Evolutionary conservation across 2,113 vertebrate genomes (phyloP).

Genomic region (Macroglossus sobrinus): DNA sequence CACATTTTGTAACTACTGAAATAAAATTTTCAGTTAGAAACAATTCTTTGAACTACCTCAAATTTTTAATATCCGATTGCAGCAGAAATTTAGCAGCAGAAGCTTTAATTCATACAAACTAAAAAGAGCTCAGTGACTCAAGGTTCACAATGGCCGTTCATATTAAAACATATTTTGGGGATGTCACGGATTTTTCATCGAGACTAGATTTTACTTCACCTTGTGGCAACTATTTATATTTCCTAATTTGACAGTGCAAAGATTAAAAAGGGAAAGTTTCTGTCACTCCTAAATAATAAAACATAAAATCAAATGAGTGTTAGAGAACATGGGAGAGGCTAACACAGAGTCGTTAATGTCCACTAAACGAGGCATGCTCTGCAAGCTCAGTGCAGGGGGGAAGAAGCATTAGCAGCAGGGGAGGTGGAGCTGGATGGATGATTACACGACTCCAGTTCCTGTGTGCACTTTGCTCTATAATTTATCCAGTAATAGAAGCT

Average conservation of each 20-base stretch:
- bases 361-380: not conserved
- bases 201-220: not conserved
- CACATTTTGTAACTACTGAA: not conserved
- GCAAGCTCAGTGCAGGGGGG: not conserved
- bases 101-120: not conserved
- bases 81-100: not conserved
- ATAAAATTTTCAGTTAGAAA: not conserved
- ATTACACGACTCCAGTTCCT: not conserved
- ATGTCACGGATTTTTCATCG: not conserved
- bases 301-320: not conserved
- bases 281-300: slow-evolving; percentile 16
- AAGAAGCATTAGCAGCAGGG: not conserved
- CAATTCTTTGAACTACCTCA: not conserved
- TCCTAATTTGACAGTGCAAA: not conserved
- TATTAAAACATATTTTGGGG: not conserved
- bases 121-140: not conserved
- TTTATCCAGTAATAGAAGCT: slow-evolving; percentile 5
- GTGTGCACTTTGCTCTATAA: not conserved
- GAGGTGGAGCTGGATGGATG: not conserved
- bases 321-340: not conserved
- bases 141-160: not conserved
- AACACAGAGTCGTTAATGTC: not conserved
- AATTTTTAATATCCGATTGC: not conserved
- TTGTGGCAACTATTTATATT: not conserved
- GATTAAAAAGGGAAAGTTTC: not conserved